Base-by-base conservation (phyloP, 2,888 invertebrate genomes). In the Drosophila paranaensis region DNA sequence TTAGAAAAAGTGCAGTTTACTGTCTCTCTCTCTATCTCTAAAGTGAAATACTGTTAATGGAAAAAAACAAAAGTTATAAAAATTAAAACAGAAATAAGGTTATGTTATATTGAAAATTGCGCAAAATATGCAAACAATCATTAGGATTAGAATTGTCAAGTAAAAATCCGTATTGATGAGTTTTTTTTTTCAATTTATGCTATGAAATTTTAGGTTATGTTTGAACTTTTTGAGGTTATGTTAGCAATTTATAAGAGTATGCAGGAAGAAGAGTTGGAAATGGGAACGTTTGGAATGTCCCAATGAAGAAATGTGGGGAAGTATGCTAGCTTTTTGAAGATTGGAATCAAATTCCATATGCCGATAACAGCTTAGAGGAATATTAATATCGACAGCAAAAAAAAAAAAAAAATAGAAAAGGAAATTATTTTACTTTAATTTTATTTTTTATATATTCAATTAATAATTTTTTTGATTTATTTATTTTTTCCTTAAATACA, bases 1-100 rank as follows among this genome's bases (percentile, higher is more conserved):
- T 30, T 48, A 30, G 10, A 30, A 48, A 48, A 48, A 48, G 30
- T 30, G 48, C 48, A 48, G 48, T 48, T n/a, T 2, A n/a, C 48
- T 30, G 10, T 10, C 27, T 30, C n/a, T 9, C 42, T 48, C 4
- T 10, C 30, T 11, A 6, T n/a, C 46, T 30, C n/a, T 16, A 42
- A n/a, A 16, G 3, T 42, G 5, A 45, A 13, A 45, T 45, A 5
- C 6, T 46, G 3, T 45, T 3, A 45, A 27, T 1, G 14, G 20
- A 20, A 20, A 45, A 25, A 8, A 13, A 13, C 13, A 27, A 25
- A 27, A 46, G 14, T 14, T 1, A 27, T 46, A 0, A 9, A 46
- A 14, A 33, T 33, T 8, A 33, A 33, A 33, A 33, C 8, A 27
- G 2, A 46, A 46, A 46, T 46, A 0, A 46, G 46, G 46, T 27